Evolutionary conservation across 1,140 invertebrate species (phyloP).

Genomic region (Heliconius hermathena): DNA sequence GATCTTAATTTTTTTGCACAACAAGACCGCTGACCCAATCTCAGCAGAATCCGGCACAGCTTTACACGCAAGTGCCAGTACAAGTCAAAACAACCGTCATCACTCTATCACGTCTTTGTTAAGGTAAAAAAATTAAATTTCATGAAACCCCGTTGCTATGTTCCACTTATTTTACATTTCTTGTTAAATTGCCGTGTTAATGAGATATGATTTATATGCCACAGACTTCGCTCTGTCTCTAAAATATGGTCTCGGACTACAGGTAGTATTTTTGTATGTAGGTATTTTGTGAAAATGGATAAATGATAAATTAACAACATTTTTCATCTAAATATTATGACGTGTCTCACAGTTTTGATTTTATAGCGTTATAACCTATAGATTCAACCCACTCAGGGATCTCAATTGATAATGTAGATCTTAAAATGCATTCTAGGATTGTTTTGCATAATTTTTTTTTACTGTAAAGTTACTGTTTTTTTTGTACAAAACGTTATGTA

Average conservation of each 20-base stretch:
- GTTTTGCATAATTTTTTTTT: not conserved
- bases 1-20: slow-evolving; percentile 36
- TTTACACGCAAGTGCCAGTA: slow-evolving; percentile 69
- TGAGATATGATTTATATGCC: slow-evolving; percentile 60
- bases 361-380: not conserved
- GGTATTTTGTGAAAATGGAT: not conserved
- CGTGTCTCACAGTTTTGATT: not conserved
- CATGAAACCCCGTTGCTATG: slow-evolving; percentile 38
- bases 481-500: too few relatives aligned
- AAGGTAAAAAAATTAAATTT: slow-evolving; percentile 46
- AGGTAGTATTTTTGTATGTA: not conserved
- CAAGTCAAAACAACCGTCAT: slow-evolving; percentile 78
- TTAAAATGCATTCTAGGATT: not conserved
- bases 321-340: not conserved
- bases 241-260: not conserved
- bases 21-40: slow-evolving; percentile 30
- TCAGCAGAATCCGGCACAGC: slow-evolving; percentile 21
- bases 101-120: slow-evolving; percentile 59
- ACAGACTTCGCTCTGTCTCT: slow-evolving; percentile 21
- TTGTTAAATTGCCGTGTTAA: slow-evolving; percentile 65
- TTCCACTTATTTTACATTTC: slow-evolving; percentile 55
- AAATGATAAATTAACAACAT: not conserved
- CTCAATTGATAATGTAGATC: not conserved
- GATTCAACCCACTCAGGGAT: not conserved
- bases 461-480: not conserved